Base-by-base conservation (phyloP, 2,113 vertebrate genomes). In the Leucoraja erinaceus region DNA sequence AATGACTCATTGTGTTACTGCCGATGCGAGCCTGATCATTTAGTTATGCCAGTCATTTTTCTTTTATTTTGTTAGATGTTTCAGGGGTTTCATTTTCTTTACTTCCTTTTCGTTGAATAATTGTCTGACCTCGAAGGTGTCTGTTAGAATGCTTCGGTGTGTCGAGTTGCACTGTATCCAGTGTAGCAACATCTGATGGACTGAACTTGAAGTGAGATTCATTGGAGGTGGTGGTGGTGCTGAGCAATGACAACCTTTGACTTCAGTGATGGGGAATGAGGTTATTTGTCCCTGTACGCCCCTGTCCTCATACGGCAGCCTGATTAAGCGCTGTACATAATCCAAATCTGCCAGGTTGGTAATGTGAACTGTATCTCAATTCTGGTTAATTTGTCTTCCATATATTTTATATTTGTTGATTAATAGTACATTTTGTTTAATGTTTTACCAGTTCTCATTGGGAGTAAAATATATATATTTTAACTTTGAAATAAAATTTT, bases 401-500 rank as follows among this genome's bases (percentile, higher is more conserved):
- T 9, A 47, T 86, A 59, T 86, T 86, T 86, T 86, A 63, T 91
- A 91, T 66, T 72, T 91, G 68, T 31, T 68, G 88, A 72, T 47
- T 72, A 91, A 91, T 91, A 91, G 9, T 72, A 38, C 14, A 70
- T 91, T 38, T 16, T 91, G 88, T 91, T 20, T 7, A 25, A 86
- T 72, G 63, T 91, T 91, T 91, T 91, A 72, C 66, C 47, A 47
- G 66, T 33, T 72, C 66, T 63, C 31, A 28, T 86, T 31, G 33
- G 18, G 38, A 72, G 31, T 68, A 91, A 70, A 72, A 91, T 47
- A 47, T 47, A 91, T 91, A 91, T 91, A 91, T 91, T 91, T 91
- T 91, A 91, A 91, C 70, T 91, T 91, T 91, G 72, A 91, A 91
- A 72, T 72, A 38, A 91, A 70, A 72, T 91, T 72, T 90, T 91